Evolutionary conservation across 2,888 invertebrate genomes (phyloP).

Genomic region (Sepioteuthis lessoniana): DNA sequence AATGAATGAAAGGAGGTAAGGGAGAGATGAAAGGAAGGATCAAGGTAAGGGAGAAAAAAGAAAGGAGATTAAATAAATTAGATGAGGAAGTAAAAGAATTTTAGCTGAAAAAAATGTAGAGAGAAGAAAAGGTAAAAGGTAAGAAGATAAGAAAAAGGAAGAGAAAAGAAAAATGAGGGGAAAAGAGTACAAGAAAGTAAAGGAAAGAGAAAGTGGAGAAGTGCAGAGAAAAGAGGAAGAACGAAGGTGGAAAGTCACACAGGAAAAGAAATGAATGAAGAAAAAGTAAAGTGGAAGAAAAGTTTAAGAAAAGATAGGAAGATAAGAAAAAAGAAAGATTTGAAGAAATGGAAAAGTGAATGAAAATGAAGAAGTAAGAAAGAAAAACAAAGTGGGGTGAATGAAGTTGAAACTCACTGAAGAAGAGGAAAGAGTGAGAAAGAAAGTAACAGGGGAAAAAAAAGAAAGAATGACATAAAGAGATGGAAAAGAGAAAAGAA

Average conservation of each 20-base stretch:
- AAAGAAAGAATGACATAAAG: not conserved
- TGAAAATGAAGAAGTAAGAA: not conserved
- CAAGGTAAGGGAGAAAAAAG: too few species aligned
- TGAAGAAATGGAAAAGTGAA: not conserved
- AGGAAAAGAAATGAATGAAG: not conserved
- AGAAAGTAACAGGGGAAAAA: not conserved
- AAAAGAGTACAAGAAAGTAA: not conserved
- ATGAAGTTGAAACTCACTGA: too few species aligned
- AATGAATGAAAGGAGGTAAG: too few species aligned
- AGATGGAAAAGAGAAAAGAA: not conserved
- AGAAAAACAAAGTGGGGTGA: not conserved
- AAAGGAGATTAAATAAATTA: too few species aligned
- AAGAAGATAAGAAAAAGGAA: not conserved
- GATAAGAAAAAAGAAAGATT: not conserved
- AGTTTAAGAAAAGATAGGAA: not conserved
- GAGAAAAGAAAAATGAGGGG: not conserved
- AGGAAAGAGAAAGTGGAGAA: not conserved
- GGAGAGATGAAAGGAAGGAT: too few species aligned
- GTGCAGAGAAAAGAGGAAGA: not conserved
- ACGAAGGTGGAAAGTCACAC: not conserved
- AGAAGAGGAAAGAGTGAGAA: not conserved
- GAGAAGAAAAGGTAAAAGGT: too few species aligned
- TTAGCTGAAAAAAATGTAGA: too few species aligned
- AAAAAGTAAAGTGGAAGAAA: not conserved
- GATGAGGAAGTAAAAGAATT: too few species aligned